phyloP scores from a whole-genome alignment of 2,797 vertebrate species.

The Apogon hyalosoma region DNA sequence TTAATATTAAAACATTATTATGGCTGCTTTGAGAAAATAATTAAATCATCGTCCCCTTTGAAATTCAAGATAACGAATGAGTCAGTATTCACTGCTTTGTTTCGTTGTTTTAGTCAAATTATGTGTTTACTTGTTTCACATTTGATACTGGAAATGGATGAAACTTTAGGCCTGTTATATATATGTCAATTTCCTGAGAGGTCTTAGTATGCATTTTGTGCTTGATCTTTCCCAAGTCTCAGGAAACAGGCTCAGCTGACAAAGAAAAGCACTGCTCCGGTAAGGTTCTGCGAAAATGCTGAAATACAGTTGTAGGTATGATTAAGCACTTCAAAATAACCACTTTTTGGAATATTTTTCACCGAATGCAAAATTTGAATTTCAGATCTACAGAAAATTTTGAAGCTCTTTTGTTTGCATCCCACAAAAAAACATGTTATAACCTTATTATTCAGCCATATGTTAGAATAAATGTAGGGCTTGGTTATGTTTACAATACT shows the following conservation, averaged over 20 bases:
- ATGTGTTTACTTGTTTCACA: neutral
- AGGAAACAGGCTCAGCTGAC: slow-evolving; percentile 8
- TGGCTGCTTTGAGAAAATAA: neutral
- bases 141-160: neutral
- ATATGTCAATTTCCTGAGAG: too few species aligned
- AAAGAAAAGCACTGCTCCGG: neutral
- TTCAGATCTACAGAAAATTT: neutral
- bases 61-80: neutral
- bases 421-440: slow-evolving; percentile 29
- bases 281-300: neutral
- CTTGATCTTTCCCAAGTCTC: slow-evolving; percentile 3
- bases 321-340: neutral
- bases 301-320: neutral
- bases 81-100: neutral
- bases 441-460: slow-evolving; percentile 20
- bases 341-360: neutral
- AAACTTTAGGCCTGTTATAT: too few species aligned
- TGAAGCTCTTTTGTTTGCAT: slow-evolving; percentile 23
- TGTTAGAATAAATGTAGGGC: slow-evolving; percentile 21
- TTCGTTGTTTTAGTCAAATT: neutral
- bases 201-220: neutral
- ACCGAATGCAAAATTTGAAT: slow-evolving; percentile 28
- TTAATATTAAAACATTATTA: neutral
- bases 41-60: neutral
- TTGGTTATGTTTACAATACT: slow-evolving; percentile 37